Evolutionary conservation across 2,797 vertebrate species (phyloP).

Genomic region (Chelonia mydas): DNA sequence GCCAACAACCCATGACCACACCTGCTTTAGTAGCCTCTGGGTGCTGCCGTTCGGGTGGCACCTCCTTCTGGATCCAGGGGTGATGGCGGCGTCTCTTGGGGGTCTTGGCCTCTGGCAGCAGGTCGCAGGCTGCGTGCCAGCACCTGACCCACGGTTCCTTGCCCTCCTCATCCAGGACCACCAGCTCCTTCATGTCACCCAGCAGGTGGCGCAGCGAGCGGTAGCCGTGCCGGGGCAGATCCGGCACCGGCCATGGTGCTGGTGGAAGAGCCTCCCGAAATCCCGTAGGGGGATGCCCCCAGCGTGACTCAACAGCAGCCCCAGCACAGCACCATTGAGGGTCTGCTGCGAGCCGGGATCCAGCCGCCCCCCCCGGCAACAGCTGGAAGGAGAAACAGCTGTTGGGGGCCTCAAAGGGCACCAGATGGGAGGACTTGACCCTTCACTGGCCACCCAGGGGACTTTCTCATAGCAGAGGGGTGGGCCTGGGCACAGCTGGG

Average conservation of each 20-base stretch:
- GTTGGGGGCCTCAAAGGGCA: not conserved
- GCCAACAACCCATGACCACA: no score
- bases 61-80: no score
- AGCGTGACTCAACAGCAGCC: not conserved
- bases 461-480: not conserved
- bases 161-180: not conserved
- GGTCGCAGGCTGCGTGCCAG: no score
- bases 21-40: no score
- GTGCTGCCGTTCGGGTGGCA: no score
- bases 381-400: not conserved
- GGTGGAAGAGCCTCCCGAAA: not conserved
- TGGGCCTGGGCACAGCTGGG: not conserved
- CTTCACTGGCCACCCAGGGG: not conserved
- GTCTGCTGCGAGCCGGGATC: no score
- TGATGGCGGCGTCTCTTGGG: no score
- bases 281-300: not conserved
- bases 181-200: not conserved
- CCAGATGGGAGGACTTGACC: not conserved
- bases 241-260: not conserved
- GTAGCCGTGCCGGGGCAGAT: not conserved
- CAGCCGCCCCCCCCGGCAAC: not conserved
- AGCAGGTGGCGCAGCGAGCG: not conserved
- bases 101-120: not conserved
- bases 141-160: not conserved
- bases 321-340: not conserved